These are phyloP conservation scores for Teleogryllus occipitalis DNA, from an alignment of 1,140 invertebrate species.

Conservation along the genomic window DNA sequence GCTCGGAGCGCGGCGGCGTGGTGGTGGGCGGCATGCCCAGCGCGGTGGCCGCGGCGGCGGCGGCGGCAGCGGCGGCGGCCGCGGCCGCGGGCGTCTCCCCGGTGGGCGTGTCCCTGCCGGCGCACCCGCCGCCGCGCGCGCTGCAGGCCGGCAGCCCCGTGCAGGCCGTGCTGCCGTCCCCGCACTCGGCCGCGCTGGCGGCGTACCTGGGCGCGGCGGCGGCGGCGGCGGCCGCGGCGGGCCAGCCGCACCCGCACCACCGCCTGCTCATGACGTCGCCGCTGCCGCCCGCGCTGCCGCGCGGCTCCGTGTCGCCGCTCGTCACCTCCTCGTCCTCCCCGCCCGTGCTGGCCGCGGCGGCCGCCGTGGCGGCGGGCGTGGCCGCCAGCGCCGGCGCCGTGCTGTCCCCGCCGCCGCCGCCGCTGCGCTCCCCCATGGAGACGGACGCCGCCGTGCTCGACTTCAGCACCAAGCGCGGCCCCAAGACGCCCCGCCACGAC, in stretches of 20 bases:
- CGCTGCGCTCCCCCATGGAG: constrained; percentile 38
- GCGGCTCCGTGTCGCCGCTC: constrained; percentile 47
- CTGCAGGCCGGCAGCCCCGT: constrained; percentile 29
- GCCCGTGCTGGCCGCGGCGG: constrained; percentile 39
- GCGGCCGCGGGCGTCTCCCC: constrained; percentile 38
- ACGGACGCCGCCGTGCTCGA: constrained; percentile 53
- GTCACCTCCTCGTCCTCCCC: constrained; percentile 50
- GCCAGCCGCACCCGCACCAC: constrained; percentile 57
- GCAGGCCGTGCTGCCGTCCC: constrained; percentile 48
- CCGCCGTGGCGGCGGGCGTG: constrained; percentile 33
- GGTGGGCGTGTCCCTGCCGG: constrained; percentile 32
- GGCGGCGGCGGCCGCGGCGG: constrained; percentile 53
- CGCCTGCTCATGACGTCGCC: constrained; percentile 64
- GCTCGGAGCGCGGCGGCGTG: constrained; percentile 50
- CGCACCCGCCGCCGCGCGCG: not conserved
- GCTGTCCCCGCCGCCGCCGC: constrained; percentile 34
- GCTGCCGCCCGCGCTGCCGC: constrained; percentile 45
- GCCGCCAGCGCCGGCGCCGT: not conserved
- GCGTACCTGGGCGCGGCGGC: constrained; percentile 61
- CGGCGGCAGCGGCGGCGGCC: constrained; percentile 35
- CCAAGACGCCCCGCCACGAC: not conserved
- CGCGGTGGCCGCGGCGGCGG: constrained; percentile 21
- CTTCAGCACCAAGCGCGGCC: constrained; percentile 59
- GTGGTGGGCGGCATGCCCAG: constrained; percentile 20
- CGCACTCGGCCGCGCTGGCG: constrained; percentile 67